Percentiles rank a stretch among this genome's conserved stretches.
These are phyloP conservation scores for Accipiter virgatus DNA, from an alignment of 2,113 vertebrate species.

Conservation along the genomic window DNA sequence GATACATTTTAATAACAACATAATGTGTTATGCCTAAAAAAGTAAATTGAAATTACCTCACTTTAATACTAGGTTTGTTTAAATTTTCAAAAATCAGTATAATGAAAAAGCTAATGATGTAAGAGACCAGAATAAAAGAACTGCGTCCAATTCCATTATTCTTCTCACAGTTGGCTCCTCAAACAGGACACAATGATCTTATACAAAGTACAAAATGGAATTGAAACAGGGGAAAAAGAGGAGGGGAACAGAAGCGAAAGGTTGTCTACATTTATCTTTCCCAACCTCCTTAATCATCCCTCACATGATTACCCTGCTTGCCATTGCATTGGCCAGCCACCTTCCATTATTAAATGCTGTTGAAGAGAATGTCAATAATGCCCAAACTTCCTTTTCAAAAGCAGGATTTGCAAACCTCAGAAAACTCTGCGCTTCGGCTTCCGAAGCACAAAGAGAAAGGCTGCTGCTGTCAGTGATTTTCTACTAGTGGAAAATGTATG, in stretches of 20 bases:
- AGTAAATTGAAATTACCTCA: not conserved
- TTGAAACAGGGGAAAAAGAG: not conserved
- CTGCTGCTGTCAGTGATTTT: not conserved
- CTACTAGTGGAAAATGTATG: not conserved
- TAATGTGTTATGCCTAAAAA: not conserved
- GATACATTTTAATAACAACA: not conserved
- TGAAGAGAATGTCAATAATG: not conserved
- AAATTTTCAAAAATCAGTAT: not conserved
- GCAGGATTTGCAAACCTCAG: not conserved
- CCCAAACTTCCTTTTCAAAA: not conserved
- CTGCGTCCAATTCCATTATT: not conserved
- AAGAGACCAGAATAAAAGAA: not conserved
- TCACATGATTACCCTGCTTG: not conserved
- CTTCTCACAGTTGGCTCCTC: not conserved
- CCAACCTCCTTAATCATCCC: not conserved
- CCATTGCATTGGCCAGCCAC: not conserved
- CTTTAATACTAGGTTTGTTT: not conserved
- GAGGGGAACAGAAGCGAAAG: not conserved
- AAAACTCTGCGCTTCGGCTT: not conserved
- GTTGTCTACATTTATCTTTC: not conserved
- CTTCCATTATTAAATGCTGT: not conserved
- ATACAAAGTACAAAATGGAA: not conserved
- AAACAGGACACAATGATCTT: not conserved
- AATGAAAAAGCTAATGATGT: not conserved
- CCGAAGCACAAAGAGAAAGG: not conserved